Conservation (phyloP, 2,797 vertebrate species). For the Rhinogobio ventralis region DNA sequence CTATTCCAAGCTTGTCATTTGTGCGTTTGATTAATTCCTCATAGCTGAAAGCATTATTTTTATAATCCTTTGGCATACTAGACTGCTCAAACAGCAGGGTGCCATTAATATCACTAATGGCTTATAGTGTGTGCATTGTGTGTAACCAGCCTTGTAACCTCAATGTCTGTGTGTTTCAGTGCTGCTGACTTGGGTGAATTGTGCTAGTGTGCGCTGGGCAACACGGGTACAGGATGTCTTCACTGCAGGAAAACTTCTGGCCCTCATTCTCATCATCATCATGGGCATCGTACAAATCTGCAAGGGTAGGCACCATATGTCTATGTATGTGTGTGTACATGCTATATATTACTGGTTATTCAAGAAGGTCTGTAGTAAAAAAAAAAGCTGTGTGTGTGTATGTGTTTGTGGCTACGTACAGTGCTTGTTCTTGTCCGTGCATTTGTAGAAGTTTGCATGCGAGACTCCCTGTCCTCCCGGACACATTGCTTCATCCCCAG, state of each 20-base stretch:
- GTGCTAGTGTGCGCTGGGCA: conserved; percentile 91
- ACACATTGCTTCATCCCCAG: neutral
- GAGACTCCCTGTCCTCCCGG: neutral
- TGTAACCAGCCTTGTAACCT: neutral
- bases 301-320: conserved; percentile 79
- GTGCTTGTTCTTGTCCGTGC: neutral
- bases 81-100: neutral
- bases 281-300: conserved; percentile 94
- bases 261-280: conserved; percentile 90
- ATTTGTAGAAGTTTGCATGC: conserved; percentile 5
- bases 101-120: conserved; percentile 11
- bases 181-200: conserved; percentile 94
- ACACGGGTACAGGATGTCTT: conserved; percentile 93
- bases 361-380: neutral
- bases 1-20: neutral
- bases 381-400: neutral
- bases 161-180: conserved; percentile 65
- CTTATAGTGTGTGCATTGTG: neutral
- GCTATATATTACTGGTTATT: neutral
- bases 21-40: conserved; percentile 7
- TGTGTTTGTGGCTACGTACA: neutral
- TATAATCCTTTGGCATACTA: conserved; percentile 26
- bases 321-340: conserved; percentile 15
- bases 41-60: conserved; percentile 11
- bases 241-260: conserved; percentile 91